These are phyloP conservation scores for Xiphophorus birchmanni DNA, from an alignment of 2,797 vertebrate species.

Conservation along the genomic window DNA sequence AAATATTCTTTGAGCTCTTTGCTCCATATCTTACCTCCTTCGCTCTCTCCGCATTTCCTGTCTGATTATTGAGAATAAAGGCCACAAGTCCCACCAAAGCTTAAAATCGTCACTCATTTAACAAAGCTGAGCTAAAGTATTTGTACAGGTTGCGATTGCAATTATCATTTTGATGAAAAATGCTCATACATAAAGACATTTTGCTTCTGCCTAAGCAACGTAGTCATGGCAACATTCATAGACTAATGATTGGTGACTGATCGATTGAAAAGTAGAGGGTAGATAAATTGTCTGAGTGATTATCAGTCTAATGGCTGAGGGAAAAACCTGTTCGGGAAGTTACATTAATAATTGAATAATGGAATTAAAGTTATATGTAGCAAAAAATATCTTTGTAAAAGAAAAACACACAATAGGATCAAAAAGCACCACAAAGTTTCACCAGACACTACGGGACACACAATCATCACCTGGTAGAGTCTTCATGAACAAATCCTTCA, in stretches of 20 bases:
- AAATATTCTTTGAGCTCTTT: background rate
- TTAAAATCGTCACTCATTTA: background rate
- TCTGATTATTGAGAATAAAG: background rate
- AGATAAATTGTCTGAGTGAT: background rate
- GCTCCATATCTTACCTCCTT: background rate
- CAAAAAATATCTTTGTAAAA: background rate
- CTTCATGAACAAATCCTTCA: conserved; percentile 1
- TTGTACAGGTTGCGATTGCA: background rate
- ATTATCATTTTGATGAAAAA: background rate
- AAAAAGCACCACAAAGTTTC: background rate
- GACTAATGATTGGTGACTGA: no score
- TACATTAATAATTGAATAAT: background rate
- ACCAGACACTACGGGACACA: background rate
- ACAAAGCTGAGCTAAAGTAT: background rate
- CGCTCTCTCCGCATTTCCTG: background rate
- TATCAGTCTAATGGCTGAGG: no score
- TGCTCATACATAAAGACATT: background rate
- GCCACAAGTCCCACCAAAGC: background rate
- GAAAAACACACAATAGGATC: background rate
- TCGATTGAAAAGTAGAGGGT: background rate
- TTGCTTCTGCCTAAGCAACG: background rate
- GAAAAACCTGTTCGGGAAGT: no score
- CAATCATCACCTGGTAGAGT: background rate
- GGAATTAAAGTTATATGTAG: background rate
- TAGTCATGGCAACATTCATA: background rate